Percentiles rank a stretch among this genome's conserved stretches.
These are phyloP conservation scores for Diogma glabrata DNA, from an alignment of 2,888 invertebrate genomes.

Conservation along the genomic window DNA sequence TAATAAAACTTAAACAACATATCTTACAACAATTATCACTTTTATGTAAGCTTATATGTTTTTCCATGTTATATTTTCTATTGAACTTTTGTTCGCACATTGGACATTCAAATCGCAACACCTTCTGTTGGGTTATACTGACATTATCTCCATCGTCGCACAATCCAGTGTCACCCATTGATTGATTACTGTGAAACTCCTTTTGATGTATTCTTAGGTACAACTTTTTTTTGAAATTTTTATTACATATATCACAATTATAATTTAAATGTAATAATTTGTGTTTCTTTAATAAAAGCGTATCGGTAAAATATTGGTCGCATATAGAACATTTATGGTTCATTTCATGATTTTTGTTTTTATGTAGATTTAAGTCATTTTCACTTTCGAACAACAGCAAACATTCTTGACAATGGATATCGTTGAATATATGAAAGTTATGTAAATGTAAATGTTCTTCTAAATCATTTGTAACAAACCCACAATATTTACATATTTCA, in stretches of 20 bases:
- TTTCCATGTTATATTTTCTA: constrained; percentile 19
- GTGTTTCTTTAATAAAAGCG: neutral
- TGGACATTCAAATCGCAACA: constrained; percentile 16
- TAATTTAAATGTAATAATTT: neutral
- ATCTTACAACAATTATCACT: constrained; percentile 20
- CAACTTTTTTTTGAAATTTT: too few species aligned
- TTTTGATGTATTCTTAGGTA: too few species aligned
- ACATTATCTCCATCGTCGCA: too few species aligned
- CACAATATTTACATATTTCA: constrained; percentile 5
- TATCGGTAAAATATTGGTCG: neutral
- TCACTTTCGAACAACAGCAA: constrained; percentile 6
- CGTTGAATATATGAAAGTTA: neutral
- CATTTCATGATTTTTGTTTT: neutral
- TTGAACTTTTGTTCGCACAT: constrained; percentile 21
- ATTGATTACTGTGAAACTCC: neutral
- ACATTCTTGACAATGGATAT: neutral
- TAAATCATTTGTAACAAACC: neutral
- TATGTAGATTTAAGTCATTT: neutral
- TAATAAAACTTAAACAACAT: constrained; percentile 21
- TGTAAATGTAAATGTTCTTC: neutral
- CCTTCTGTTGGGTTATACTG: too few species aligned
- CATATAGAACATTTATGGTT: neutral
- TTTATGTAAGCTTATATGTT: constrained; percentile 20
- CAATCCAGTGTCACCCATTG: too few species aligned
- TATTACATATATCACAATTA: too few species aligned